Percentiles rank a stretch among this genome's conserved stretches.
These are phyloP conservation scores for Eustalomyia histrio DNA, from an alignment of 2,888 invertebrate genomes.

Conservation along the genomic window DNA sequence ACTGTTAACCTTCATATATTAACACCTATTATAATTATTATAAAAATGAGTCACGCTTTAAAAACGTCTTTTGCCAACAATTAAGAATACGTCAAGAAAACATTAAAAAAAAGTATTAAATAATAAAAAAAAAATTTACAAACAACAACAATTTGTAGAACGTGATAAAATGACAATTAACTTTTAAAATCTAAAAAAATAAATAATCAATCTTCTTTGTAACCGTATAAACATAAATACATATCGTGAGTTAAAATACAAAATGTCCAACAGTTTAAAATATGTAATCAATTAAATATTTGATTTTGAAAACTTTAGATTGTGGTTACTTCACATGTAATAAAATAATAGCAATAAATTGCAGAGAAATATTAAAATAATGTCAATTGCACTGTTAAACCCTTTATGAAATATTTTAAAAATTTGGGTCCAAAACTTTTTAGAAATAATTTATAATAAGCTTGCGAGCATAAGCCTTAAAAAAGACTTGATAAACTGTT, in stretches of 20 bases:
- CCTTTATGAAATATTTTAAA: too few relatives aligned
- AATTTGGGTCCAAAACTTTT: too few relatives aligned
- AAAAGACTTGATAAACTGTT: too few relatives aligned
- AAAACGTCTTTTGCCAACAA: constrained; percentile 26
- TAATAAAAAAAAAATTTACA: not conserved
- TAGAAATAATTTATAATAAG: too few relatives aligned
- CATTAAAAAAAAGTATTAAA: constrained; percentile 32
- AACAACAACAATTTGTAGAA: constrained; percentile 33
- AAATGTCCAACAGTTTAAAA: too few relatives aligned
- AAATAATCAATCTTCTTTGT: constrained; percentile 7
- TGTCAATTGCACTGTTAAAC: too few relatives aligned
- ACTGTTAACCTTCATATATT: constrained; percentile 3
- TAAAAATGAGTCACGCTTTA: constrained; percentile 47
- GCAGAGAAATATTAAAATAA: too few relatives aligned
- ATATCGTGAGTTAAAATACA: not conserved
- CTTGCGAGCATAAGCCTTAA: too few relatives aligned
- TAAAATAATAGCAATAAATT: too few relatives aligned
- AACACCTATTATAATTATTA: constrained; percentile 11
- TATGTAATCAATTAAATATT: too few relatives aligned
- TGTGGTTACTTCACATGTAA: too few relatives aligned
- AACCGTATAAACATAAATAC: not conserved
- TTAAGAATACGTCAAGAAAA: constrained; percentile 18
- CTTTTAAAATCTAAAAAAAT: constrained; percentile 10
- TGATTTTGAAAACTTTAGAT: too few relatives aligned
- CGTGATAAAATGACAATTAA: constrained; percentile 59